Percentiles rank a stretch among this genome's conserved stretches.
Conservation (phyloP, 2,797 vertebrate species). For the Alcedo atthis region DNA sequence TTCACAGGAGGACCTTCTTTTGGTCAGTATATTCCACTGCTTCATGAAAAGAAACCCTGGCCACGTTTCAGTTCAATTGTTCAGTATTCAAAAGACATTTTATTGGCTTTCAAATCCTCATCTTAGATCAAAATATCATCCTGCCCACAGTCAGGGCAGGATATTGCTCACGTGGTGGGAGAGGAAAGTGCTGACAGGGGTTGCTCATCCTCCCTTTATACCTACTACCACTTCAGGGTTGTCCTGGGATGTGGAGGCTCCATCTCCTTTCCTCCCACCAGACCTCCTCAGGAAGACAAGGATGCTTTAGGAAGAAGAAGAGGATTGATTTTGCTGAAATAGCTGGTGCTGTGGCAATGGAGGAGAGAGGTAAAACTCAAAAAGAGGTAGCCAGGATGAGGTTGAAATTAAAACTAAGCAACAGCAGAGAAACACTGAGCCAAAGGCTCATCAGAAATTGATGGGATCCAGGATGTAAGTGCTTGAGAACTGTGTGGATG, state of each 20-base stretch:
- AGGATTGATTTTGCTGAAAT: slow-evolving; percentile 9
- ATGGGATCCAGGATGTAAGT: not conserved
- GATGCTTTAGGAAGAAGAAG: not conserved
- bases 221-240: not conserved
- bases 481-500: not conserved
- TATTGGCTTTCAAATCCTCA: not conserved
- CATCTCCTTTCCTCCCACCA: not conserved
- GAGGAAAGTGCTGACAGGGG: not conserved
- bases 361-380: not conserved
- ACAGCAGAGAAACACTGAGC: not conserved
- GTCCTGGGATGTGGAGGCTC: not conserved
- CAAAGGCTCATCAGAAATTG: not conserved
- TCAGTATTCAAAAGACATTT: not conserved
- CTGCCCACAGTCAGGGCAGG: not conserved
- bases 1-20: not conserved
- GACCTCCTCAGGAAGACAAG: not conserved
- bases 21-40: not conserved
- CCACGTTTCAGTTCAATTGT: not conserved
- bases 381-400: not conserved
- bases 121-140: not conserved
- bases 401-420: not conserved
- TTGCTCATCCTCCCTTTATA: not conserved
- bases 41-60: not conserved
- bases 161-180: not conserved
- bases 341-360: not conserved